Percentiles rank a stretch among this genome's conserved stretches.
phyloP scores from a whole-genome alignment of 1,140 invertebrate genomes.

The Agraylea sexmaculata region DNA sequence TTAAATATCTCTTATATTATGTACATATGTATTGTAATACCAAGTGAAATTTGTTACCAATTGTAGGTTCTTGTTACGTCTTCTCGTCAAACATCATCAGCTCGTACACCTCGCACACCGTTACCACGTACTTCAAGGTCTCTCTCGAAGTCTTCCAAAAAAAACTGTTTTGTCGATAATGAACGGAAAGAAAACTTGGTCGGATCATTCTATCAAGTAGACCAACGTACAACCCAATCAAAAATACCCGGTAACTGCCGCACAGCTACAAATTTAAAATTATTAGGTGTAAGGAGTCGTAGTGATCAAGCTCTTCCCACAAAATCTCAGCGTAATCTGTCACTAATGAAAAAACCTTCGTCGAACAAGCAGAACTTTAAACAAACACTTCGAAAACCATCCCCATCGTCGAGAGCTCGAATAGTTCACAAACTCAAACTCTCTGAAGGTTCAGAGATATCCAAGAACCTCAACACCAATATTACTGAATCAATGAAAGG shows the following conservation, averaged over 20 bases:
- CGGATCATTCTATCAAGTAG: conserved; percentile 4
- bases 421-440: conserved; percentile 13
- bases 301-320: conserved; percentile 9
- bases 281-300: conserved; percentile 5
- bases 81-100: conserved; percentile 10
- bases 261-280: conserved; percentile 6
- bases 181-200: conserved; percentile 16
- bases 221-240: conserved; percentile 3
- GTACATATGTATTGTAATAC: too few relatives aligned
- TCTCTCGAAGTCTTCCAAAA: conserved; percentile 6
- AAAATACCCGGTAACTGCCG: conserved; percentile 5
- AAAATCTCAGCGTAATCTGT: conserved; percentile 17
- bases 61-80: conserved; percentile 6
- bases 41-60: too few relatives aligned
- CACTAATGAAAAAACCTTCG: conserved; percentile 17
- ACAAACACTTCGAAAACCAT: conserved; percentile 7
- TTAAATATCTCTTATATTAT: too few relatives aligned
- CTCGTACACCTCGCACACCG: conserved; percentile 7
- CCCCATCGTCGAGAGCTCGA: conserved; percentile 11
- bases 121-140: conserved; percentile 1
- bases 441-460: conserved; percentile 10
- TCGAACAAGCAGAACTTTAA: conserved; percentile 12
- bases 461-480: conserved; percentile 8
- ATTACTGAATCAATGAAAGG: conserved; percentile 9
- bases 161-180: conserved; percentile 5